Evolutionary conservation across 2,797 vertebrate genomes (phyloP), one percentile per base, ranked within the genome.

Genomic region (Otus scops): DNA sequence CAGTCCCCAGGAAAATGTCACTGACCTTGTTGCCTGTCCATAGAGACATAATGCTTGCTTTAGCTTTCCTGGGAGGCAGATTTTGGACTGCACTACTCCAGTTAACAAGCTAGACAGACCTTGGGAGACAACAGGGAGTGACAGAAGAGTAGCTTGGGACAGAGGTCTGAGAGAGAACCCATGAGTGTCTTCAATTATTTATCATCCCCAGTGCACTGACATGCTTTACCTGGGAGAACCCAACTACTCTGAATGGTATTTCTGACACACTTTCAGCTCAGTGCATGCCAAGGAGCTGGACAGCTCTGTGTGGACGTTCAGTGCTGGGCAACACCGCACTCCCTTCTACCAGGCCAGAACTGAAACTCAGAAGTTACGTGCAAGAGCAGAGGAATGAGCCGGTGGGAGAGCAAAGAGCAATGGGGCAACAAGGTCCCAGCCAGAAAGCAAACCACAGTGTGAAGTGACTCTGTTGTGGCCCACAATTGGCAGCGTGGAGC

Each of bases 401-500:
- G 36, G 13, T 5, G 12, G 16, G 2, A 24, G 38, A 20, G 13
- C 20, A 7, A 68, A 68, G 80, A 50, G 26, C 39, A 11, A n/a
- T 5, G 8, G 8, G 43, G n/a, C 45, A 76, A 68, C 21, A 92
- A 68, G 57, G 59, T 67, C 59, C 32, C 26, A 23, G 18, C 7
- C 48, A 75, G 43, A 61, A 47, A 43, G 57, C 48, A 85, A 90
- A 71, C 32, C 71, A 51, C 67, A 13, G 45, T 27, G 71, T 68
- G 71, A 85, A 88, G 57, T 30, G 68, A 39, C 53, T 67, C 28
- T 36, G n/a, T 32, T 79, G 70, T 85, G 63, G 68, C 41, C 30
- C 28, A 23, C 0, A 0, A 1, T 0, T 47, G 83, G 70, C 61
- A 92, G 43, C 70, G 50, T 65, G 48, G 60, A 60, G 47, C 41